Conservation (phyloP, 1,140 invertebrate genomes). For the Agrypnia vestita region DNA sequence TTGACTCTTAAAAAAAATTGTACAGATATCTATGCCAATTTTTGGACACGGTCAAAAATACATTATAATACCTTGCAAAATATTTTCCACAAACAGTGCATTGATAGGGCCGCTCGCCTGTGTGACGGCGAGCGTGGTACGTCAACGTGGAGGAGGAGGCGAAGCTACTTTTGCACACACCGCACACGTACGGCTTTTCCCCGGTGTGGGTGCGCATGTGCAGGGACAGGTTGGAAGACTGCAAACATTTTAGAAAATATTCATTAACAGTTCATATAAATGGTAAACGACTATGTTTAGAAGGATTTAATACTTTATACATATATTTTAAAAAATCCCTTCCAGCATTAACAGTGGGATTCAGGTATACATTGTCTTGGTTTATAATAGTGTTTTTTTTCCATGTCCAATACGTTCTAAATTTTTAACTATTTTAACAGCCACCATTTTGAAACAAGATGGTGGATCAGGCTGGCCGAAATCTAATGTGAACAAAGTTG, state of each 20-base stretch:
- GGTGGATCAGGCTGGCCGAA: too few relatives aligned
- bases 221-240: constrained; percentile 55
- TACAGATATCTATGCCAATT: too few relatives aligned
- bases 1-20: too few relatives aligned
- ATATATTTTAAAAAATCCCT: too few relatives aligned
- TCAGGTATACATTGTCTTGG: too few relatives aligned
- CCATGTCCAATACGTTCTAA: neutral
- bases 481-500: too few relatives aligned
- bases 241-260: constrained; percentile 16
- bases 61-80: constrained; percentile 52
- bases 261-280: neutral
- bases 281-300: too few relatives aligned
- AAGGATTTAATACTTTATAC: too few relatives aligned
- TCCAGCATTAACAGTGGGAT: too few relatives aligned
- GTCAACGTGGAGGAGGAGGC: constrained; percentile 53
- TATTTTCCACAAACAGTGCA: constrained; percentile 52
- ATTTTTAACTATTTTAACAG: neutral
- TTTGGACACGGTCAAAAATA: too few relatives aligned
- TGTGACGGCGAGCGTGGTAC: constrained; percentile 45
- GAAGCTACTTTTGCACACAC: constrained; percentile 51
- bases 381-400: too few relatives aligned
- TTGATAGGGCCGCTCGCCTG: constrained; percentile 47
- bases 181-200: constrained; percentile 50
- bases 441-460: too few relatives aligned
- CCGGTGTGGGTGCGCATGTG: constrained; percentile 58